Percentiles rank a stretch among this genome's conserved stretches.
Evolutionary conservation across 2,113 vertebrate genomes (phyloP).

Genomic region (Stigmatopora nigra): DNA sequence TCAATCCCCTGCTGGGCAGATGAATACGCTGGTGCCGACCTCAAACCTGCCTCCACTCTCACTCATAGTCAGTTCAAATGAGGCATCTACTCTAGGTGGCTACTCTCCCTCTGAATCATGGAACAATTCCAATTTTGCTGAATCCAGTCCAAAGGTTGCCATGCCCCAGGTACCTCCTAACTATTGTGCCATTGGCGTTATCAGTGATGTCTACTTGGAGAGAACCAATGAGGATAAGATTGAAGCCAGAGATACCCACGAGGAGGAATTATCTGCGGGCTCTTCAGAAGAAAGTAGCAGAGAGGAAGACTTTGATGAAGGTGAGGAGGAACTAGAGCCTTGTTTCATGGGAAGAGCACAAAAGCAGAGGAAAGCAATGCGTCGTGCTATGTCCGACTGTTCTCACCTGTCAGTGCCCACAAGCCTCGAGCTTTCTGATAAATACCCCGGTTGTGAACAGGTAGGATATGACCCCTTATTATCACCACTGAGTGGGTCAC

Average conservation of each 20-base stretch:
- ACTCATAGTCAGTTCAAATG: constrained; percentile 42
- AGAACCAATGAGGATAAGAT: constrained; percentile 3
- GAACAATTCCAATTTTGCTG: constrained; percentile 69
- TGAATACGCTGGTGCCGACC: constrained; percentile 35
- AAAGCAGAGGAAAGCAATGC: constrained; percentile 83
- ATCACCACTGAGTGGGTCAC: constrained; percentile 55
- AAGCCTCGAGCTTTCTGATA: constrained; percentile 79
- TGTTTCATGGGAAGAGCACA: constrained; percentile 67
- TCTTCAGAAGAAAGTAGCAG: constrained; percentile 58
- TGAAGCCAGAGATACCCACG: constrained; percentile 14
- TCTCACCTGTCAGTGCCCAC: constrained; percentile 87
- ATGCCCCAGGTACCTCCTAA: constrained; percentile 64
- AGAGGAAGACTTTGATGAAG: constrained; percentile 54
- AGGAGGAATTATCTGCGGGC: constrained; percentile 23
- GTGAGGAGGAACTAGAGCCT: constrained; percentile 54
- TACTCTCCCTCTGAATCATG: constrained; percentile 49
- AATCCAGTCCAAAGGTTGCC: constrained; percentile 37
- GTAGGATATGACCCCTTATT: constrained; percentile 53
- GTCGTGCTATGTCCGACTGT: constrained; percentile 90
- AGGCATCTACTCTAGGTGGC: constrained; percentile 19
- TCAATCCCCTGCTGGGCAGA: constrained; percentile 51
- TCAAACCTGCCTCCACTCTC: constrained; percentile 23
- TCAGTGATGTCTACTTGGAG: constrained; percentile 48
- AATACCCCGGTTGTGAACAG: constrained; percentile 75
- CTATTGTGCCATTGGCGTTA: constrained; percentile 61